Evolutionary conservation across 2,888 invertebrate genomes (phyloP), one percentile per base, ranked within the genome.

Genomic region (Odontothrips loti): DNA sequence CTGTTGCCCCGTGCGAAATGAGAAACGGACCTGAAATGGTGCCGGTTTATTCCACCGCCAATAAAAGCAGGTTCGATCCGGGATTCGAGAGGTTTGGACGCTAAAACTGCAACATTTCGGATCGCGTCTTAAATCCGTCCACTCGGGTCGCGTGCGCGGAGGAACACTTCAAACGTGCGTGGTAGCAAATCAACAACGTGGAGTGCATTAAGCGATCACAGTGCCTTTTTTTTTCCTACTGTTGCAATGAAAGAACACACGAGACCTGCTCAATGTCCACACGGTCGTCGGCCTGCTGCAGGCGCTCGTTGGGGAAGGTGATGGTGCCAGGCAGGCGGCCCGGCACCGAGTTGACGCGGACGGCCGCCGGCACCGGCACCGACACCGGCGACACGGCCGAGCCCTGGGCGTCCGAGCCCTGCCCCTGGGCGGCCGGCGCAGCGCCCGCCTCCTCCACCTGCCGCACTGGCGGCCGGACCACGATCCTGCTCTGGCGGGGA

Each of bases 211-310:
- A 51, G 51, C 12, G 51, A 10, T 12, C 51, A 51, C 51, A 51
- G 15, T 20, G 15, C 12, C 10, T 12, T 20, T 1, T 10, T 17
- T 20, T 10, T 10, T 12, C 10, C 51, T 20, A 20, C 51, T 51
- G 51, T 20, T 51, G 51, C 51, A 20, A 2, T 51, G 10, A 12
- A 12, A 12, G 15, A 20, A 2, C 51, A 2, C 51, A 20, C 58
- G 20, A 20, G 20, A 58, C 58, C 58, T 58, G 58, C 12, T 58
- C 58, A 6, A 12, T 27, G 68, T 75, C 68, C 27, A 75, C 23
- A 27, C 68, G 68, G 27, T 75, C 68, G 68, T 75, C 68, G 68
- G 68, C 68, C 68, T 75, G 68, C 68, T 75, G 68, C 68, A 75
- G 68, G 11, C 68, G 68, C 23, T 75, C 68, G 68, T 27, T 75